Evolutionary conservation across 1,140 invertebrate species (phyloP).

Genomic region (Drosophila biarmipes): DNA sequence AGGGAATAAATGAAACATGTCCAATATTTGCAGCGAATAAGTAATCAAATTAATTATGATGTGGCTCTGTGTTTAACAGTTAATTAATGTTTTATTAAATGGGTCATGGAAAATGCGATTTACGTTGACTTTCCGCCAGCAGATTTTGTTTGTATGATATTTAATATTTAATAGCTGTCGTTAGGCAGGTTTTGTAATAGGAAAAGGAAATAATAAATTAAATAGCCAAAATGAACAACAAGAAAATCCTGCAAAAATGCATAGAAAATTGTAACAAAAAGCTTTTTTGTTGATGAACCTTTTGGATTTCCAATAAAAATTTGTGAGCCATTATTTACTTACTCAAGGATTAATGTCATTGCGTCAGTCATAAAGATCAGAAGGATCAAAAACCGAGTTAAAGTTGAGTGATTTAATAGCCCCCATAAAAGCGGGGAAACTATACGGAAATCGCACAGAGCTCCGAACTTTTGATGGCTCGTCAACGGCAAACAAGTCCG

Average conservation of each 20-base stretch:
- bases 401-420: constrained; percentile 3
- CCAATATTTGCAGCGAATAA: background rate
- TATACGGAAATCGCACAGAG: constrained; percentile 1
- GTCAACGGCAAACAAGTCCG: background rate
- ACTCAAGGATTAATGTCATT: background rate
- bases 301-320: background rate
- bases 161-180: background rate
- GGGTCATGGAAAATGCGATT: background rate
- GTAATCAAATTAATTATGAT: background rate
- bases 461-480: constrained; percentile 28
- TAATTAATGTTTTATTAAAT: background rate
- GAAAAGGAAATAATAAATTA: no score
- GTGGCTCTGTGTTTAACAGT: background rate
- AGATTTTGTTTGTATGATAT: no score
- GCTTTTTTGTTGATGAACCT: background rate
- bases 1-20: background rate
- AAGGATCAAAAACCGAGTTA: constrained; percentile 6
- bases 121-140: background rate
- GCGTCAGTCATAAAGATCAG: background rate
- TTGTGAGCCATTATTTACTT: background rate
- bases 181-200: no score
- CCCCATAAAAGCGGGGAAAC: background rate
- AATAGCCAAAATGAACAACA: no score
- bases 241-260: no score
- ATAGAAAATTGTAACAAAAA: no score